phyloP scores from a whole-genome alignment of 2,797 vertebrate genomes.

The Loris lydekkerianus region DNA sequence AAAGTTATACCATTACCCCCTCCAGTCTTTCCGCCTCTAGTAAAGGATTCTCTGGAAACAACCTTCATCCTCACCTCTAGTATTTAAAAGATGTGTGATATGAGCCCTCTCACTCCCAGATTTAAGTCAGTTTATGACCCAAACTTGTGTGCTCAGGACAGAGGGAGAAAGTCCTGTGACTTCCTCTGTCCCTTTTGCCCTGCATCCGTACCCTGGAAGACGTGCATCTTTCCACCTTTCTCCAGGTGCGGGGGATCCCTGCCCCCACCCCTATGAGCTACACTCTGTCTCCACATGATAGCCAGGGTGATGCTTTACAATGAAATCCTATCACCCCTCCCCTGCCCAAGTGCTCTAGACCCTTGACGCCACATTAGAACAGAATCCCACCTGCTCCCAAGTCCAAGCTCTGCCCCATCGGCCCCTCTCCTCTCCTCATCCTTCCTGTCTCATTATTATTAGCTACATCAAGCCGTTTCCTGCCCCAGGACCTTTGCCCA shows the following conservation, averaged over 20 bases:
- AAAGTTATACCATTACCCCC: neutral
- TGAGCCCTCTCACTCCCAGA: neutral
- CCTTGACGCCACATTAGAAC: neutral
- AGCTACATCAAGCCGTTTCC: neutral
- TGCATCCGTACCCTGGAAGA: rapidly evolving
- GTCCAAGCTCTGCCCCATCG: too few species aligned
- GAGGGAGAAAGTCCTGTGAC: neutral
- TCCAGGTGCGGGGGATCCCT: rapidly evolving
- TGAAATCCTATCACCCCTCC: neutral
- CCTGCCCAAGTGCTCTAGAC: neutral
- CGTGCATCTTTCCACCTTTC: neutral
- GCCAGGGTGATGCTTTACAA: neutral
- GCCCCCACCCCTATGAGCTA: neutral
- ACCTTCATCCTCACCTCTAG: neutral
- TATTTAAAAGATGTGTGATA: neutral
- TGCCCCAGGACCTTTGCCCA: neutral
- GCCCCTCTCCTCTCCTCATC: neutral
- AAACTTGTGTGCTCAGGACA: neutral
- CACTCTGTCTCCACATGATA: rapidly evolving
- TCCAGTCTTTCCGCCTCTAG: neutral
- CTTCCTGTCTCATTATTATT: neutral
- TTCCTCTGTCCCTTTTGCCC: rapidly evolving
- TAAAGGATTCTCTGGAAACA: neutral
- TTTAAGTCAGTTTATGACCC: neutral
- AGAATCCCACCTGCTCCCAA: neutral